These are phyloP conservation scores for Leptestheria dahalacensis DNA, from an alignment of 1,140 invertebrate species.

Conservation along the genomic window DNA sequence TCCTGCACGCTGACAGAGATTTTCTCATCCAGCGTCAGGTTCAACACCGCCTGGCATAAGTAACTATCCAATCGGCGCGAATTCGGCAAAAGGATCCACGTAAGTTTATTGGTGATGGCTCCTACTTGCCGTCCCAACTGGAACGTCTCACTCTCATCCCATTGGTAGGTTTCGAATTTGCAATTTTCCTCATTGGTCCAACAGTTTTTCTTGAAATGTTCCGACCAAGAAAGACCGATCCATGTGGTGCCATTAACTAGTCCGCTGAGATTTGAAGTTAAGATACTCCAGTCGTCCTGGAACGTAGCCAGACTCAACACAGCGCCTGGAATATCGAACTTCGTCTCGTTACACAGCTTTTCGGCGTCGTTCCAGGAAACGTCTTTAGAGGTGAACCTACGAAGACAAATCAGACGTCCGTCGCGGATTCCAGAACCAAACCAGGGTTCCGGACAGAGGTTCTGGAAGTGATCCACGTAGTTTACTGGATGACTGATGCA, in stretches of 20 bases:
- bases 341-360: not conserved
- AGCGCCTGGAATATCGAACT: not conserved
- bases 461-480: not conserved
- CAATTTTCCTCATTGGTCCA: not conserved
- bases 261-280: not conserved
- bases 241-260: not conserved
- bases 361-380: not conserved
- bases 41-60: not conserved
- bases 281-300: not conserved
- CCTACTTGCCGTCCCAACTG: not conserved
- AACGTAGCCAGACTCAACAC: conserved; percentile 1
- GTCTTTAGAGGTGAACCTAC: not conserved
- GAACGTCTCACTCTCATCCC: not conserved
- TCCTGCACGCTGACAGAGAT: not conserved
- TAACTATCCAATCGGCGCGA: not conserved
- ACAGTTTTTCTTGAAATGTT: not conserved
- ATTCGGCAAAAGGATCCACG: not conserved
- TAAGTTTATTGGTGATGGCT: not conserved
- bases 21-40: not conserved
- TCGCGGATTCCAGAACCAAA: not conserved
- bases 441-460: conserved; percentile 1
- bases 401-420: not conserved
- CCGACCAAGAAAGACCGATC: conserved; percentile 1
- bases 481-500: not conserved
- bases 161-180: not conserved